Evolutionary conservation across 1,140 invertebrate species (phyloP).

Genomic region (Cyclargus thomasi): DNA sequence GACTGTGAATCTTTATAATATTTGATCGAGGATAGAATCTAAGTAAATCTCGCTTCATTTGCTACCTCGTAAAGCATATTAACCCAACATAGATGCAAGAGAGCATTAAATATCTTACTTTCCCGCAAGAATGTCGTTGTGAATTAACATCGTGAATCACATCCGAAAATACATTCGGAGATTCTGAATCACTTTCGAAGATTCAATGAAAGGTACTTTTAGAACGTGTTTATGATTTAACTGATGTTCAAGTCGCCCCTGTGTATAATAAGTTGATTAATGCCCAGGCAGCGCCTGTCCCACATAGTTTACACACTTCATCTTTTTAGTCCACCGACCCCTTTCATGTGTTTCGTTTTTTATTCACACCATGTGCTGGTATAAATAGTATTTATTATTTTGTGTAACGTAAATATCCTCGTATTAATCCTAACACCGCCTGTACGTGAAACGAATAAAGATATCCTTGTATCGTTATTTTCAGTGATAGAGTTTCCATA

Average conservation of each 20-base stretch:
- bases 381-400: conserved; percentile 5
- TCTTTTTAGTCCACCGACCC: conserved; percentile 52
- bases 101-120: not conserved
- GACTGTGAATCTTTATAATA: too few species aligned
- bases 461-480: not conserved
- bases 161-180: not conserved
- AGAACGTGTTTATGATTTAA: conserved; percentile 64
- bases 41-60: not conserved
- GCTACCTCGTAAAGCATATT: not conserved
- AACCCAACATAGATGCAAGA: not conserved
- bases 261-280: conserved; percentile 70
- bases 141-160: not conserved
- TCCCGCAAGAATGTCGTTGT: not conserved
- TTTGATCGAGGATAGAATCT: too few species aligned
- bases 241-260: conserved; percentile 30
- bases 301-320: conserved; percentile 50
- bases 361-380: conserved; percentile 16
- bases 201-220: conserved; percentile 30
- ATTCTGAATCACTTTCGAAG: conserved; percentile 12
- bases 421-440: not conserved
- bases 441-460: conserved; percentile 1
- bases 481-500: too few species aligned
- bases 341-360: conserved; percentile 53
- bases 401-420: conserved; percentile 9
- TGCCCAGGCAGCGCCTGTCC: conserved; percentile 41